phyloP scores from a whole-genome alignment of 1,140 invertebrate species.

The Pristionchus pacificus region DNA sequence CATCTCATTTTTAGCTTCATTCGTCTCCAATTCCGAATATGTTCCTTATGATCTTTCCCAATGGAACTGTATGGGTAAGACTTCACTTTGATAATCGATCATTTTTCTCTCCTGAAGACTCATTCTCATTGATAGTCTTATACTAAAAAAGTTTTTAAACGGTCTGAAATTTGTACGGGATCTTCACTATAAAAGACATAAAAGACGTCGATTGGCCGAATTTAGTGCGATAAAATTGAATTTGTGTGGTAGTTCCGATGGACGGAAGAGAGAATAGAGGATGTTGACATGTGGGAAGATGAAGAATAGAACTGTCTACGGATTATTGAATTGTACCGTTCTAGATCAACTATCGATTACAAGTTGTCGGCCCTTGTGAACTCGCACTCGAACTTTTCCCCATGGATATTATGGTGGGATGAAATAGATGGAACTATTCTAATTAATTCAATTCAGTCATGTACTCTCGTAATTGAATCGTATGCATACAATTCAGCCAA shows the following conservation, averaged over 20 bases:
- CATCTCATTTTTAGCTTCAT: constrained; percentile 31
- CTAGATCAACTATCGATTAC: constrained; percentile 45
- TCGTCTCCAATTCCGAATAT: constrained; percentile 46
- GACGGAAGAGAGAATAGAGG: background rate
- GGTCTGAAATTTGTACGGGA: no score
- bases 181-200: no score
- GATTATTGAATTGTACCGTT: constrained; percentile 6
- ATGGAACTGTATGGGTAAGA: constrained; percentile 44
- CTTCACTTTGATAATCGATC: no score
- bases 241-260: background rate
- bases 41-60: constrained; percentile 46
- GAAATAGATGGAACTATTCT: background rate
- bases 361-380: constrained; percentile 43
- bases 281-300: background rate
- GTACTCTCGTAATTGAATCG: constrained; percentile 47
- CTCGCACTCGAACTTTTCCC: constrained; percentile 45
- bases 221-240: no score
- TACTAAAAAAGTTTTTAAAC: no score
- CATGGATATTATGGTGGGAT: constrained; percentile 39
- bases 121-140: background rate
- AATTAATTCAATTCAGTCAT: constrained; percentile 31
- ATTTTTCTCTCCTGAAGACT: background rate
- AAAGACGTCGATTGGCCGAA: no score
- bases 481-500: constrained; percentile 56
- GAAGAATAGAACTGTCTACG: background rate